A percentile compares a stretch with the other conserved stretches of the same genome.
phyloP scores from a whole-genome alignment of 2,113 vertebrate species.

The Oreochromis aureus region DNA sequence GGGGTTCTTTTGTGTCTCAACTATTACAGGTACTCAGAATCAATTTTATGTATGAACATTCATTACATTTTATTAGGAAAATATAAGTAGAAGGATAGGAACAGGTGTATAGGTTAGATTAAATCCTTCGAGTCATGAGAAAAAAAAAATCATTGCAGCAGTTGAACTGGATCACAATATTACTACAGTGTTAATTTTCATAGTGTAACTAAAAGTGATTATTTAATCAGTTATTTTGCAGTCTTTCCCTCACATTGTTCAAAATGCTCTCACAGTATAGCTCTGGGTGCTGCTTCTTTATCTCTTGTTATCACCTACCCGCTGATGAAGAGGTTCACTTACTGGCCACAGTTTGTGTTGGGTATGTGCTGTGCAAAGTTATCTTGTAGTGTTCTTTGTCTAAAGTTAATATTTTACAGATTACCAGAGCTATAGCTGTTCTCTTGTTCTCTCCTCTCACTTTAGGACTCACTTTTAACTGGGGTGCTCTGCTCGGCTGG shows the following conservation, averaged over 20 bases:
- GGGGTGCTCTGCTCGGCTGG: constrained; percentile 94
- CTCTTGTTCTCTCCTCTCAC: neutral
- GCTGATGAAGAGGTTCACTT: constrained; percentile 93
- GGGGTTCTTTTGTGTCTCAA: constrained; percentile 90
- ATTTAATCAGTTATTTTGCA: neutral
- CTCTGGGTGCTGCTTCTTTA: constrained; percentile 85
- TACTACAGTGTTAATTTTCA: neutral
- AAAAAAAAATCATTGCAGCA: neutral
- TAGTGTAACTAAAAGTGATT: neutral
- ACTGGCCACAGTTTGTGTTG: constrained; percentile 90
- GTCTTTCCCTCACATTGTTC: neutral
- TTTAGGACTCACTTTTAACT: constrained; percentile 90
- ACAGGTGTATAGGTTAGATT: neutral
- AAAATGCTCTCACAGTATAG: constrained; percentile 71
- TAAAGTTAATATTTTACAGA: neutral
- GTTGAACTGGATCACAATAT: neutral
- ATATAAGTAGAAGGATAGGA: neutral
- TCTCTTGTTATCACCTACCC: constrained; percentile 87
- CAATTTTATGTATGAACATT: neutral
- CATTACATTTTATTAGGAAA: neutral
- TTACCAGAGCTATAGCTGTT: neutral
- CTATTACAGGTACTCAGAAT: constrained; percentile 81
- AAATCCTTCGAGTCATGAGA: neutral
- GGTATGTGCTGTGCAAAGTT: constrained; percentile 64
- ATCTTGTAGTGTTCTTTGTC: neutral